These are phyloP conservation scores for Ataeniobius toweri DNA, from an alignment of 2,797 vertebrate species.

Conservation along the genomic window DNA sequence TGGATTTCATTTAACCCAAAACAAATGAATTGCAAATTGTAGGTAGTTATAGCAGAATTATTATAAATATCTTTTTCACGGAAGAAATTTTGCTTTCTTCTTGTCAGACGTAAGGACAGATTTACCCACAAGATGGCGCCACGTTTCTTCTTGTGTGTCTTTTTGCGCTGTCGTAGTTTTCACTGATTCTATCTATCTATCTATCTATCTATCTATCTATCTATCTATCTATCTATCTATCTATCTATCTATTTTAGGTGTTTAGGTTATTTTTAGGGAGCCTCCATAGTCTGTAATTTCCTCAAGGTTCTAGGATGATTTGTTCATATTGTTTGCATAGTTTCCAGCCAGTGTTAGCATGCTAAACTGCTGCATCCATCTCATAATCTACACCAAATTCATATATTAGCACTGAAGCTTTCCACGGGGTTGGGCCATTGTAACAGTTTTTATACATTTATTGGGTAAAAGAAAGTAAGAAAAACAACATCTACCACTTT, in stretches of 20 bases:
- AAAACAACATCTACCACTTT: not conserved
- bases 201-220: too few species aligned
- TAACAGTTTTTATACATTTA: not conserved
- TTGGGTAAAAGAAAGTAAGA: not conserved
- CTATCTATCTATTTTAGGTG: too few species aligned
- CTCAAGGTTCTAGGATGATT: too few species aligned
- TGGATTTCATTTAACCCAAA: not conserved
- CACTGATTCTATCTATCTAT: not conserved
- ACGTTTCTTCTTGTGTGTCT: not conserved
- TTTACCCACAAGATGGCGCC: conserved; percentile 45
- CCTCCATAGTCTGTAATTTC: too few species aligned
- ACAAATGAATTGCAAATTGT: not conserved
- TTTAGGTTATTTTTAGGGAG: too few species aligned
- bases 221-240: too few species aligned
- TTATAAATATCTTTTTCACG: not conserved
- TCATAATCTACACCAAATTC: too few species aligned
- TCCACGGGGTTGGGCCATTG: not conserved
- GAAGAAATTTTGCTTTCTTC: not conserved
- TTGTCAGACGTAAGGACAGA: fast-evolving
- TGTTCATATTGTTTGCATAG: too few species aligned
- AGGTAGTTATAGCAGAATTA: not conserved
- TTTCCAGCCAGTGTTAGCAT: too few species aligned
- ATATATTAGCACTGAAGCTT: not conserved
- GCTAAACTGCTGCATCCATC: too few species aligned
- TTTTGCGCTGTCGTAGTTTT: not conserved